Percentiles rank a stretch among this genome's conserved stretches.
Evolutionary conservation across 2,113 vertebrate species (phyloP).

Genomic region (crab-eating macaque (Macaca fascicularis)): T2T-MFA8v1.1 NC_088381.1:58663501-58664000

Average conservation of each 20-base stretch:
- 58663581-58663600: background rate
- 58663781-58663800: no score
- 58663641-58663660: no score
- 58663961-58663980: background rate
- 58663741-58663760: no score
- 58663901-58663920: background rate
- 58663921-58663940: background rate
- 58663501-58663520: background rate
- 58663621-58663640: rapidly evolving
- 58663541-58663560: background rate
- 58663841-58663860: rapidly evolving
- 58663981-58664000: background rate
- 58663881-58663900: background rate
- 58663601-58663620: background rate
- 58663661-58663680: no score
- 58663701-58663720: no score
- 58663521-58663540: background rate
- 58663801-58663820: rapidly evolving
- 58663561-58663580: rapidly evolving
- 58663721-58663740: no score
- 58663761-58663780: no score
- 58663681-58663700: no score
- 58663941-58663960: rapidly evolving
- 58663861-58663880: rapidly evolving
- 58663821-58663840: background rate